Base-by-base conservation (phyloP, 2,888 invertebrate species). In the Thalpophila matura region DNA sequence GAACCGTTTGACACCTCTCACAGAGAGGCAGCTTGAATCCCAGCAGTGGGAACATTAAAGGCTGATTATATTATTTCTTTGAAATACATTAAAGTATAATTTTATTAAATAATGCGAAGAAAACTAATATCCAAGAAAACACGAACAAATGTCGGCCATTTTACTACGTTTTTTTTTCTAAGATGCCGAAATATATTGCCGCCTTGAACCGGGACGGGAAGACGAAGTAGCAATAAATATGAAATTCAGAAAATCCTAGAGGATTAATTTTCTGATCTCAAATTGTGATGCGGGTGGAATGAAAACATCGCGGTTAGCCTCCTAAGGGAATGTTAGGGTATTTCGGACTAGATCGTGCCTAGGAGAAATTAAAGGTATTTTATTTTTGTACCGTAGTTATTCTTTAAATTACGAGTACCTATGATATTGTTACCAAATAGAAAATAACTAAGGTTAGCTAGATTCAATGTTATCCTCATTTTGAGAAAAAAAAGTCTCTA, bases 101-200 rank as follows among this genome's bases (percentile, higher is more conserved):
- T 70, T 79, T 62, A 74, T 79, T 79, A 79, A 83, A 84, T 85
- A 79, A 81, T 77, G 71, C 56, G 50, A 80, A 74, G 55, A 46
- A 80, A 83, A 81, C 78, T 82, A 83, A 86, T 85, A 77, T 76
- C 62, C 40, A 45, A 59, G 43, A 60, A 65, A 74, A 82, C 68
- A 64, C 74, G 55, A 31, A 74, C 66, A 73, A 78, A 80, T 74
- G 63, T 56, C 43, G 38, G 62, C 59, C 57, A 55, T 72, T 79
- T n/a, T n/a, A n/a, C n/a, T n/a, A n/a, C n/a, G n/a, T n/a, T n/a
- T n/a, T n/a, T 80, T 80, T 79, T 78, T 72, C 53, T 57, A 59
- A 75, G 74, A 68, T 54, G 53, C 68, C 75, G 6, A 71, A 80
- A 79, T 77, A 74, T 77, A 81, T 75, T 70, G 57, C 69, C 24